Evolutionary conservation across 2,888 invertebrate genomes (phyloP).

Genomic region (Matsumyia berberina): DNA sequence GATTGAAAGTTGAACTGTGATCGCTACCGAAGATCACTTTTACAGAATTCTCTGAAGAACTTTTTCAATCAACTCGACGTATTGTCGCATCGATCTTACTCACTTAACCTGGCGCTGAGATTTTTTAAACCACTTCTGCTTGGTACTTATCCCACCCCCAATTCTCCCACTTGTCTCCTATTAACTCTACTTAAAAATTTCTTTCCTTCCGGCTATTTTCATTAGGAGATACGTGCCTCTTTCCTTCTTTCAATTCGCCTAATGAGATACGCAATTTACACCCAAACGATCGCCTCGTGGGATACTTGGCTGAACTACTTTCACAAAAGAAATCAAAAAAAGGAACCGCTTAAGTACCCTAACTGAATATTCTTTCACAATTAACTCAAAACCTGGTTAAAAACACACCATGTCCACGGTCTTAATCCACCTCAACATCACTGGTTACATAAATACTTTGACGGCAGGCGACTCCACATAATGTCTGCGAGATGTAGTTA

Average conservation of each 20-base stretch:
- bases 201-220: constrained; percentile 15
- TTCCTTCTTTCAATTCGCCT: background rate
- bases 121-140: background rate
- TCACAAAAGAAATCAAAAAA: constrained; percentile 32
- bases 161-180: constrained; percentile 3
- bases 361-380: constrained; percentile 52
- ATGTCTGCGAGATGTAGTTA: constrained; percentile 6
- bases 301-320: constrained; percentile 40
- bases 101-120: background rate
- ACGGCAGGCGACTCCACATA: background rate
- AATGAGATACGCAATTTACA: constrained; percentile 16
- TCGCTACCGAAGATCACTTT: no score
- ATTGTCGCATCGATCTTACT: no score
- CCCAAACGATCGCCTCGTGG: constrained; percentile 36
- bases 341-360: constrained; percentile 25
- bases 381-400: constrained; percentile 41
- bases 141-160: constrained; percentile 16
- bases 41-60: no score
- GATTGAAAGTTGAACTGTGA: no score
- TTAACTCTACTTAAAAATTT: constrained; percentile 1
- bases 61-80: no score
- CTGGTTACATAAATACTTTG: constrained; percentile 35
- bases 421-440: constrained; percentile 9
- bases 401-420: constrained; percentile 19
- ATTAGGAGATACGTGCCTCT: background rate